Conservation (phyloP, 2,113 vertebrate genomes). For the Geococcyx californianus region DNA sequence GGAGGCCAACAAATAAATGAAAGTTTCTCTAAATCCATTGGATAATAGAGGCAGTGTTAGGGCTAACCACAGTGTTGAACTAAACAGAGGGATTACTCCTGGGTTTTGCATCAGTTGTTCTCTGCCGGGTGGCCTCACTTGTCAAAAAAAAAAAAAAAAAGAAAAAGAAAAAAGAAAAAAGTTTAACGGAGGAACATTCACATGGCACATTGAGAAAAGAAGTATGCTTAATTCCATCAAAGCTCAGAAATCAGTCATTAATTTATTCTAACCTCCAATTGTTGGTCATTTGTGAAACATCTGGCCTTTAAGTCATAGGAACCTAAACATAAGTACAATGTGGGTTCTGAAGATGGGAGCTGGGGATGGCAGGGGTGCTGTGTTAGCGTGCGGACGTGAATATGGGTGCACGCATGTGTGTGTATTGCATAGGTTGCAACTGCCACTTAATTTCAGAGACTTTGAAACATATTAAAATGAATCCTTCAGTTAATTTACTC, state of each 20-base stretch:
- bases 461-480: slow-evolving; percentile 49
- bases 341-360: slow-evolving; percentile 47
- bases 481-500: slow-evolving; percentile 62
- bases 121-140: slow-evolving; percentile 99
- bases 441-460: slow-evolving; percentile 25
- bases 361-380: background rate
- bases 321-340: slow-evolving; percentile 72
- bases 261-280: slow-evolving; percentile 93
- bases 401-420: background rate
- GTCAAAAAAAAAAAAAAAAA: slow-evolving; percentile 84
- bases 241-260: slow-evolving; percentile 97
- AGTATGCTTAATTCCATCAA: slow-evolving; percentile 99
- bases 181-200: slow-evolving; percentile 92
- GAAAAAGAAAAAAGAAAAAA: slow-evolving; percentile 78
- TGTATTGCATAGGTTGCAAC: background rate
- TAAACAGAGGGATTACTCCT: slow-evolving; percentile 96
- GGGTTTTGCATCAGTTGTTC: slow-evolving; percentile 99
- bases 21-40: slow-evolving; percentile 98
- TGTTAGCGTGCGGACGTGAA: background rate
- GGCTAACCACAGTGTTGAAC: slow-evolving; percentile 95
- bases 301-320: slow-evolving; percentile 84
- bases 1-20: slow-evolving; percentile 95
- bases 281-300: slow-evolving; percentile 94
- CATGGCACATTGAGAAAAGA: slow-evolving; percentile 92
- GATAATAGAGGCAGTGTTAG: slow-evolving; percentile 99